Conservation (phyloP, 2,113 vertebrate species). For the Lycocorax pyrrhopterus region DNA sequence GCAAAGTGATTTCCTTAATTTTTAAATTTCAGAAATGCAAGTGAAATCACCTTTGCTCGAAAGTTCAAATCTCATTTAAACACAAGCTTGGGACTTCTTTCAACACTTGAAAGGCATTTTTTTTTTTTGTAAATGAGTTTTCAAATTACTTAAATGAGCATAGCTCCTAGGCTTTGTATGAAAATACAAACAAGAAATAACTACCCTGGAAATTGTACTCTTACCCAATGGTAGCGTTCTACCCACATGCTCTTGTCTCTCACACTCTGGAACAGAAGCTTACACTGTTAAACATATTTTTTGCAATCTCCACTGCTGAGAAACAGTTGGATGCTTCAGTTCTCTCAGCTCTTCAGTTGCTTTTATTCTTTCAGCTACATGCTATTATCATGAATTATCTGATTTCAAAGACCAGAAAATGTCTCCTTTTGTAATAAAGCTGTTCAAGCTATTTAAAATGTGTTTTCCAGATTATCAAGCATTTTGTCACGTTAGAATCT, state of each 20-base stretch:
- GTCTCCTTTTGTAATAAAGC: constrained; percentile 6
- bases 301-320: neutral
- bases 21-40: neutral
- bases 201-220: neutral
- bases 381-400: constrained; percentile 14
- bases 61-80: neutral
- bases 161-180: neutral
- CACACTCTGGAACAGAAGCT: neutral
- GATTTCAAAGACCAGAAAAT: constrained; percentile 20
- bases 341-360: neutral
- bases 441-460: constrained; percentile 22
- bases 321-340: neutral
- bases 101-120: neutral
- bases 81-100: neutral
- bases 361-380: constrained; percentile 13
- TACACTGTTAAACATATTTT: neutral
- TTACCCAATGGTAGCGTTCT: neutral
- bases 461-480: constrained; percentile 38
- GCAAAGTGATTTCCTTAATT: neutral
- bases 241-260: neutral
- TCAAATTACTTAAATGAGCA: neutral
- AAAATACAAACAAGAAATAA: neutral
- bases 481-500: constrained; percentile 8
- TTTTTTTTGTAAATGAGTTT: neutral
- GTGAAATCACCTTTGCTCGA: neutral